Base-by-base conservation (phyloP, 2,888 invertebrate genomes). In the Tortrix viridana region DNA sequence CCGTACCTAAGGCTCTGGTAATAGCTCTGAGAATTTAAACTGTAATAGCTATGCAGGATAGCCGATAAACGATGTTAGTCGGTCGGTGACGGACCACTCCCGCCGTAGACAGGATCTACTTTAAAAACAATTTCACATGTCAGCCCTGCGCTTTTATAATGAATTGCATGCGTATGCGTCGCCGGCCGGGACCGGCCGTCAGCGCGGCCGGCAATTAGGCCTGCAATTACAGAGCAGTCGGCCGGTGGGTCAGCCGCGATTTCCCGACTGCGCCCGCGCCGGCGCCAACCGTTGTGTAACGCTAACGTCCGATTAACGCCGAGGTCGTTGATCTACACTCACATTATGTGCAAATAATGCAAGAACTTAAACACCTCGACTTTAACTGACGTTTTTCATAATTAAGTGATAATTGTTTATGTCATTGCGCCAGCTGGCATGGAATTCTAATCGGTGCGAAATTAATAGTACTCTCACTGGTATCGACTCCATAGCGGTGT, bases 281-380 rank as follows among this genome's bases (percentile, higher is more conserved):
- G 89, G 91, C 90, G 90, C 91, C 89, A 85, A 70, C 76, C 74
- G 84, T 90, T 89, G 89, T 89, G 91, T 86, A 89, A 90, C 83
- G 81, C 80, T 79, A 85, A 83, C 82, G 84, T 74, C 83, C 80
- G 81, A 76, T 79, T 82, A 77, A 71, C 72, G 65, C 85, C 82
- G 86, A 89, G 91, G 89, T 89, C 89, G 81, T 82, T 85, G 88
- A 84, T 84, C 88, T 79, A 84, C 82, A 82, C 84, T 82, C 66
- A 71, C 72, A 70, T 67, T 77, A 79, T 73, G 66, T 67, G 69
- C 71, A 66, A 68, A 71, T 65, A 66, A 69, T 77, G 57, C 57
- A 47, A 55, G 50, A 37, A 53, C 53, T 41, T 57, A 52, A 57
- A 52, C 56, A 50, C 46, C 62, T 18, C 9, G 20, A 50, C 62